phyloP scores from a whole-genome alignment of 1,140 invertebrate genomes.

The Drosophila rufa region DNA sequence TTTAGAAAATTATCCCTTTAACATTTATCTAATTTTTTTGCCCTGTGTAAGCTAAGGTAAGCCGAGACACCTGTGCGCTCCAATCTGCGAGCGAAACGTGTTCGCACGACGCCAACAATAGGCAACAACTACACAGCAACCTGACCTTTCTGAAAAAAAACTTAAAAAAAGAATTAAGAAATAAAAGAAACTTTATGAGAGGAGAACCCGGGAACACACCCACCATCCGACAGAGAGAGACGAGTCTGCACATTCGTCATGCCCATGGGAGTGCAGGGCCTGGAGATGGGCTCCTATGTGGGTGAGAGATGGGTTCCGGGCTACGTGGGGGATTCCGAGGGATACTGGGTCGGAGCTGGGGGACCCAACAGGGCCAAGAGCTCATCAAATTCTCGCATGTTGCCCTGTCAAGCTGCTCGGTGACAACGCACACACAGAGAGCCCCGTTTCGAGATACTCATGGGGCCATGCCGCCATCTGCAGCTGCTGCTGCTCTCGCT shows the following conservation, averaged over 20 bases:
- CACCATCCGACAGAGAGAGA: slow-evolving; percentile 14
- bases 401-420: slow-evolving; percentile 74
- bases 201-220: slow-evolving; percentile 41
- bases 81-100: slow-evolving; percentile 68
- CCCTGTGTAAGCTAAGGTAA: slow-evolving; percentile 16
- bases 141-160: slow-evolving; percentile 63
- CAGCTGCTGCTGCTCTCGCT: slow-evolving; percentile 66
- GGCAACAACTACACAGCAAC: slow-evolving; percentile 55
- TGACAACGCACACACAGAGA: slow-evolving; percentile 63
- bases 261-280: slow-evolving; percentile 27
- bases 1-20: not conserved
- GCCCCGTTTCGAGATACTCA: slow-evolving; percentile 42
- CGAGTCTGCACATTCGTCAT: slow-evolving; percentile 48
- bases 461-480: slow-evolving; percentile 61
- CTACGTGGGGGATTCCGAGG: not conserved
- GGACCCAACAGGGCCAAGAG: slow-evolving; percentile 24
- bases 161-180: not conserved
- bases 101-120: slow-evolving; percentile 76
- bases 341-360: not conserved
- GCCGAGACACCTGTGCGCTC: slow-evolving; percentile 71
- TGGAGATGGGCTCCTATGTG: slow-evolving; percentile 15
- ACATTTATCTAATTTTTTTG: not conserved
- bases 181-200: slow-evolving; percentile 38
- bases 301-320: slow-evolving; percentile 19
- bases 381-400: slow-evolving; percentile 84